Percentiles rank a stretch among this genome's conserved stretches.
Conservation (phyloP, 2,888 invertebrate species). For the Hermaeophaga mercurialis region DNA sequence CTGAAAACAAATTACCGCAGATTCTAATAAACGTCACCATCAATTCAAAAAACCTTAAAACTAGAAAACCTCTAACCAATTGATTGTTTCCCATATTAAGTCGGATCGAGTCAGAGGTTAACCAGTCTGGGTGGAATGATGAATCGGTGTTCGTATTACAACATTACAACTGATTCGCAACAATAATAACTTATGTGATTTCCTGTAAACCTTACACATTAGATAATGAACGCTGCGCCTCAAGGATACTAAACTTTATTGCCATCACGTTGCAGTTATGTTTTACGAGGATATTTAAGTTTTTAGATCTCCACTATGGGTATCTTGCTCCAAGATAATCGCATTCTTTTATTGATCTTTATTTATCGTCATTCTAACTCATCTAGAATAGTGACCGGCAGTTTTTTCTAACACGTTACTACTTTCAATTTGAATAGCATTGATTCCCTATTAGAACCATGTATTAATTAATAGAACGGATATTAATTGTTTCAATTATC, state of each 20-base stretch:
- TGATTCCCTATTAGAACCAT: too few relatives aligned
- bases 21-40: background rate
- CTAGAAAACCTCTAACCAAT: background rate
- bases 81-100: slow-evolving; percentile 15
- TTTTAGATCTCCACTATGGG: background rate
- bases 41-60: slow-evolving; percentile 2
- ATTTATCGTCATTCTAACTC: too few relatives aligned
- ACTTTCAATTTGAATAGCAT: too few relatives aligned
- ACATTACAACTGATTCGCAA: slow-evolving; percentile 16
- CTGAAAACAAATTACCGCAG: background rate
- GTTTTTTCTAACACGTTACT: too few relatives aligned
- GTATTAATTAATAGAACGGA: too few relatives aligned
- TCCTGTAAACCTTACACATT: slow-evolving; percentile 23
- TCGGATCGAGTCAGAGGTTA: slow-evolving; percentile 9
- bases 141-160: slow-evolving; percentile 19
- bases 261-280: slow-evolving; percentile 6
- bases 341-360: too few relatives aligned
- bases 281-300: slow-evolving; percentile 12
- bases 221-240: slow-evolving; percentile 21
- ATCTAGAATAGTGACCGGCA: too few relatives aligned
- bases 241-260: slow-evolving; percentile 7
- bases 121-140: slow-evolving; percentile 19
- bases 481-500: too few relatives aligned
- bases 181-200: slow-evolving; percentile 26
- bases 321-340: too few relatives aligned